These are phyloP conservation scores for Drosophila diplacantha DNA, from an alignment of 2,888 invertebrate species.

Conservation along the genomic window DNA sequence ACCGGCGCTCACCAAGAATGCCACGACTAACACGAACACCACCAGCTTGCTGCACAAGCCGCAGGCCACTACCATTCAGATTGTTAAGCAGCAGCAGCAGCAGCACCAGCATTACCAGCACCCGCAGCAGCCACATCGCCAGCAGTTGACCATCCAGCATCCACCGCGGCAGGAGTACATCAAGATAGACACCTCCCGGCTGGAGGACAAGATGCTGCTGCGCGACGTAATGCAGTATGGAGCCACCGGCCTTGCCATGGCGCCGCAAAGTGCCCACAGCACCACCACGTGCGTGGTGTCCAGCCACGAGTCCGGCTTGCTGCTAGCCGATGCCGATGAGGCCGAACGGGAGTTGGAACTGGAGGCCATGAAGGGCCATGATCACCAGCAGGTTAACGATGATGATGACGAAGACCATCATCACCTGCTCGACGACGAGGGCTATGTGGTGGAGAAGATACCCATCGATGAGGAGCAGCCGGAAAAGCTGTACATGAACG, in stretches of 20 bases:
- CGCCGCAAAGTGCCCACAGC: conserved; percentile 36
- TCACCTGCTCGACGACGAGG: conserved; percentile 44
- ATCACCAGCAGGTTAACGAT: conserved; percentile 27
- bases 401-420: conserved; percentile 12
- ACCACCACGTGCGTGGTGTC: conserved; percentile 45
- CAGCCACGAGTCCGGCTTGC: conserved; percentile 49
- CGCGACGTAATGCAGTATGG: conserved; percentile 75
- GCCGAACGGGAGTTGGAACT: conserved; percentile 58
- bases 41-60: conserved; percentile 56
- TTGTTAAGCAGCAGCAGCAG: conserved; percentile 69
- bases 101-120: conserved; percentile 53
- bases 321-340: conserved; percentile 59
- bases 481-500: conserved; percentile 54
- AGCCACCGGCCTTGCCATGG: conserved; percentile 56
- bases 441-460: conserved; percentile 52
- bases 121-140: conserved; percentile 41
- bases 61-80: conserved; percentile 73
- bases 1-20: conserved; percentile 62
- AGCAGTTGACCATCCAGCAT: conserved; percentile 44
- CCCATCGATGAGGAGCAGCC: conserved; percentile 26
- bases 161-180: conserved; percentile 63
- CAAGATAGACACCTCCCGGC: conserved; percentile 70
- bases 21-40: conserved; percentile 57
- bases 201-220: conserved; percentile 72
- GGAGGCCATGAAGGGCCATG: conserved; percentile 51